Base-by-base conservation (phyloP, 35 echinoderm and acorn worm species). In the Heliocidaris erythrogramma region DNA sequence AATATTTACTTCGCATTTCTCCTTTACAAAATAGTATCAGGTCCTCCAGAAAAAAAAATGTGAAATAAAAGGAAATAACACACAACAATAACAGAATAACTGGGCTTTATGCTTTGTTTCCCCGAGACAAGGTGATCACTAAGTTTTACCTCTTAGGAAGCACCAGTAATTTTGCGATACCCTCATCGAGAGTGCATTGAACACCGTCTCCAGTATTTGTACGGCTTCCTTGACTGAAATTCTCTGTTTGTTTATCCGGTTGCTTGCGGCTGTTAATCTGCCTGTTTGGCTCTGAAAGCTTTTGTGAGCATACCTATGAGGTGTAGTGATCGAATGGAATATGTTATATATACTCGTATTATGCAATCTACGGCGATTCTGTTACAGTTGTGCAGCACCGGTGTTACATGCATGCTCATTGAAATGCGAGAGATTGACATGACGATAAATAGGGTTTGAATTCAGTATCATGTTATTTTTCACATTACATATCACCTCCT, bases 341-440 rank as follows among this genome's bases (percentile, higher is more conserved):
- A 78, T 78, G 65, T n/a, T 78, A 78, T 78, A 78, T 78, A n/a
- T 78, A 78, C 65, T 78, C 21, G 27, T 78, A 78, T 78, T n/a
- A 78, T n/a, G 65, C 27, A 78, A 78, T 78, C 27, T 24, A 78
- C 21, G n/a, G 7, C 21, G 65, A 78, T 24, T 24, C 59, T 78
- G 65, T 78, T 78, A n/a, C 65, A 27, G 17, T 27, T n/a, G 65
- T 24, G 65, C n/a, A n/a, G 2, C 8, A 78, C 65, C 27, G 65
- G 65, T 78, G 65, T 18, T 78, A 78, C 59, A 78, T n/a, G 65
- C 59, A 78, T n/a, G 65, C 35, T 42, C 1, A 1, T n/a, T n/a
- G 21, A n/a, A n/a, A 78, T 24, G 65, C 65, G 18, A 21, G 18
- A 78, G 18, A 5, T 21, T 7, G 27, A 78, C 7, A 24, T 8